phyloP scores from a whole-genome alignment of 1,140 invertebrate genomes.

The Rhagoletis pomonella region DNA sequence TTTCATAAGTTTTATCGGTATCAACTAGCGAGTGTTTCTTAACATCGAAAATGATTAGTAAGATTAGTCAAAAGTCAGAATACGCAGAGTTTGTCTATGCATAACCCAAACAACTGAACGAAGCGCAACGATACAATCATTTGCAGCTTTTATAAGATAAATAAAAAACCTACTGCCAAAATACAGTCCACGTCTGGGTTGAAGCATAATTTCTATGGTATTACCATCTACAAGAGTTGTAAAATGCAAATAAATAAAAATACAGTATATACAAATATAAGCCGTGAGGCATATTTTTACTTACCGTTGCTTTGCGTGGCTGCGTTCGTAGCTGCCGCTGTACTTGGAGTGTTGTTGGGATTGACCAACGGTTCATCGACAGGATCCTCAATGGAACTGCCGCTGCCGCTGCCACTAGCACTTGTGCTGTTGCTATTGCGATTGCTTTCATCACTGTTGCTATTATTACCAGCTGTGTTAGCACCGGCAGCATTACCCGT shows the following conservation, averaged over 20 bases:
- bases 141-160: neutral
- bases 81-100: neutral
- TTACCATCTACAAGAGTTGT: conserved; percentile 40
- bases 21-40: too few species aligned
- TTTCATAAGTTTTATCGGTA: too few species aligned
- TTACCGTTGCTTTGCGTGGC: conserved; percentile 54
- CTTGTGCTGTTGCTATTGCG: neutral
- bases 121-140: too few species aligned
- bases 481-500: conserved; percentile 64
- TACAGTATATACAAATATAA: neutral
- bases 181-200: conserved; percentile 54
- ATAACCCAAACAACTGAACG: neutral
- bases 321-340: conserved; percentile 6
- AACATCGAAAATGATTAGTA: too few species aligned
- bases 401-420: conserved; percentile 19
- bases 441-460: neutral
- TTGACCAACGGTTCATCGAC: conserved; percentile 63
- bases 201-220: conserved; percentile 57
- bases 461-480: conserved; percentile 60
- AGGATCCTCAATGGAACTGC: conserved; percentile 63
- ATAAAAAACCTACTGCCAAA: conserved; percentile 56
- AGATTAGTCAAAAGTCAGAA: neutral
- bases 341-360: conserved; percentile 13
- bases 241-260: conserved; percentile 30
- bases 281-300: neutral